A percentile compares a stretch with the other conserved stretches of the same genome.
These are phyloP conservation scores for Phylloscopus trochiloides DNA, from an alignment of 2,113 vertebrate genomes.

Conservation along the genomic window DNA sequence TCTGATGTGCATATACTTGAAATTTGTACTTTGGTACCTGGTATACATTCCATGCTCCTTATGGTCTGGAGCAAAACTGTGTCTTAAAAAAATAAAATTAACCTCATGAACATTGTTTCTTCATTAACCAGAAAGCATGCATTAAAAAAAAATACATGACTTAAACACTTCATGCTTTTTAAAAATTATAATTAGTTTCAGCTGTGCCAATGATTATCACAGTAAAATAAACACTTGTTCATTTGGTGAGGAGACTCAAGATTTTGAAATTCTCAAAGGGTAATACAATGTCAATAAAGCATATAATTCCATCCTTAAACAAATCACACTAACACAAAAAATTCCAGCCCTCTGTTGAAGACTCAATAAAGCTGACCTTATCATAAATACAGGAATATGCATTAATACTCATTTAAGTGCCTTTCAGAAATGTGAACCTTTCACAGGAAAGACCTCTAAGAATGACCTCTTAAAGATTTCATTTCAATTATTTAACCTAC, in stretches of 20 bases:
- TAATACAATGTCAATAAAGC: not conserved
- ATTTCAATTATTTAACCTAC: not conserved
- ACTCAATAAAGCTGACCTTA: not conserved
- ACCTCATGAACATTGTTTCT: not conserved
- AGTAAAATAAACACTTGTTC: conserved; percentile 8
- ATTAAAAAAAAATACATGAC: not conserved
- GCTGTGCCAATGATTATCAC: not conserved
- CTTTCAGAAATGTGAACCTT: not conserved
- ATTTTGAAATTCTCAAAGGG: not conserved
- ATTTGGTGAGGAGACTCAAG: not conserved
- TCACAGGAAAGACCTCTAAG: not conserved
- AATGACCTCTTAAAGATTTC: not conserved
- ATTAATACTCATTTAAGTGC: not conserved
- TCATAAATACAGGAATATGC: not conserved
- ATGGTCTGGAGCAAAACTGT: not conserved
- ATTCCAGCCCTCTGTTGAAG: not conserved
- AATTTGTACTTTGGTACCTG: not conserved
- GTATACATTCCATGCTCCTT: not conserved
- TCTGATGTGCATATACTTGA: not conserved
- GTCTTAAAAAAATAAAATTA: not conserved
- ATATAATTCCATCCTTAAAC: not conserved
- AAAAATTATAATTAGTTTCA: not conserved
- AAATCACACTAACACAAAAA: not conserved
- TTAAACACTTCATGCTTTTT: not conserved
- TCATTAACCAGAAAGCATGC: not conserved